Base-by-base conservation (phyloP, 2,888 invertebrate genomes). In the Carcina quercana region DNA sequence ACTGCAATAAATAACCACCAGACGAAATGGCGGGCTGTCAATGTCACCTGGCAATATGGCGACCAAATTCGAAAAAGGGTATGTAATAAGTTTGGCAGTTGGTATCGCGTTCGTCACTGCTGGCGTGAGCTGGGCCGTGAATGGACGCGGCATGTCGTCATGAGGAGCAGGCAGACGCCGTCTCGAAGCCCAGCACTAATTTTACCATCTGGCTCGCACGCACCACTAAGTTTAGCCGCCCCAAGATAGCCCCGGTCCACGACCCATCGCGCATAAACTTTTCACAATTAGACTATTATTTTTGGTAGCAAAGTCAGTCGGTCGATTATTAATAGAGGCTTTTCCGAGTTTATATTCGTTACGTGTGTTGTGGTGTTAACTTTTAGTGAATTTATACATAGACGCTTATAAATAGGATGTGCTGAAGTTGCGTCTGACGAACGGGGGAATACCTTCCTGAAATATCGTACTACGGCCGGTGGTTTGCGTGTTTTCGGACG, bases 211-310 rank as follows among this genome's bases (percentile, higher is more conserved):
- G 76, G 74, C 82, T 72, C 74, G 65, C 61, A 74, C 79, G 72
- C 80, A 79, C 84, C 83, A 82, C 83, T 85, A 85, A 85, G 85
- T 84, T 76, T 85, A 85, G 85, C 83, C 75, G 78, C 82, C 80
- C 79, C 82, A 80, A 85, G 85, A 85, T 84, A 84, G 84, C 82
- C 68, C 65, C 80, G 82, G 80, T 83, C 83, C 83, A 78, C 83
- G 82, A 82, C 76, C 83, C 83, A 82, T 82, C 84, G 75, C 79
- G 79, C 80, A 83, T 82, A 82, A 83, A 83, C 83, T 83, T 83
- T 82, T 84, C 85, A 82, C 82, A 85, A 85, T 85, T 85, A 85
- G 85, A 85, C 85, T 83, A 85, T 85, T 85, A 85, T 85, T 85
- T 85, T 85, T 82, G 85, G 84, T 84, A 83, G 83, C 83, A 76